Conservation (phyloP, 1,140 invertebrate genomes). For the Bombus balteatus region DNA sequence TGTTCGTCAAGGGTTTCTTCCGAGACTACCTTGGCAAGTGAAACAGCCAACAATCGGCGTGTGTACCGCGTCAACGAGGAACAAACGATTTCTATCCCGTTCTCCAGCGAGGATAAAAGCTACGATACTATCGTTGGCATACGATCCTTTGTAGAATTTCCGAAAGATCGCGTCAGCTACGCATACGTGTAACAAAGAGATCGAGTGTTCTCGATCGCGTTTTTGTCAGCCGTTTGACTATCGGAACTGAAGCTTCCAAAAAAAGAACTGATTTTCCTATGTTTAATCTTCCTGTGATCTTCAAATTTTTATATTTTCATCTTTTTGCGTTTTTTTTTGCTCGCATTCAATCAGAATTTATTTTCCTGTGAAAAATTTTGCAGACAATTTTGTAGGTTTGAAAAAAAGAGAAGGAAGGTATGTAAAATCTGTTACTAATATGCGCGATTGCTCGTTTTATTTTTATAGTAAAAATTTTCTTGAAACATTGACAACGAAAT, state of each 20-base stretch:
- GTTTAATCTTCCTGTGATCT: not conserved
- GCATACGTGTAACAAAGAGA: not conserved
- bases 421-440: too few species aligned
- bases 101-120: not conserved
- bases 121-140: too few species aligned
- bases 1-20: slow-evolving; percentile 31
- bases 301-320: not conserved
- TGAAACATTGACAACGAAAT: too few species aligned
- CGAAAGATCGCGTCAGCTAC: not conserved
- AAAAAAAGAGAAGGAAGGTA: too few species aligned
- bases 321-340: too few species aligned
- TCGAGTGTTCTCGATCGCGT: not conserved
- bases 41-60: slow-evolving; percentile 21
- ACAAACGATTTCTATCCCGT: not conserved
- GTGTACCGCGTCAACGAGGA: slow-evolving; percentile 19
- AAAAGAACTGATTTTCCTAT: not conserved
- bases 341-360: not conserved
- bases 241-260: not conserved
- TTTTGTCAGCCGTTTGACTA: not conserved
- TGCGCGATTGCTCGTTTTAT: too few species aligned
- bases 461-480: too few species aligned
- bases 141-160: not conserved
- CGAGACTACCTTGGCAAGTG: slow-evolving; percentile 21
- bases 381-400: too few species aligned
- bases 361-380: not conserved